Percentiles rank a stretch among this genome's conserved stretches.
Conservation (phyloP, 2,888 invertebrate species). For the Tetragonula carbonaria region DNA sequence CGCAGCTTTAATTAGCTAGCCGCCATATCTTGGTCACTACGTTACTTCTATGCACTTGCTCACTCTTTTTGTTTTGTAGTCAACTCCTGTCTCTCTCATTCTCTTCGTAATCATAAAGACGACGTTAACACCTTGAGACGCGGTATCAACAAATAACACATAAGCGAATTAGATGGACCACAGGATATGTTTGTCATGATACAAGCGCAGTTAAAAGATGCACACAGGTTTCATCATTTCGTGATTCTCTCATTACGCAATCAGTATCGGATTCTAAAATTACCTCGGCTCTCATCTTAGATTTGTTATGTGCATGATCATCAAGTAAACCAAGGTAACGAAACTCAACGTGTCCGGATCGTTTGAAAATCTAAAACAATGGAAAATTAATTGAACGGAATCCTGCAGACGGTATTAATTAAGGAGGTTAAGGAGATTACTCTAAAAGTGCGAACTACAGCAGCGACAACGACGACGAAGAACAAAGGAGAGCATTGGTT, state of each 20-base stretch:
- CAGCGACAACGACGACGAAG: constrained; percentile 38
- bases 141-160: neutral
- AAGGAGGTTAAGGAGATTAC: constrained; percentile 36
- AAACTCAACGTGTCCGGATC: neutral
- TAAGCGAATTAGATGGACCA: neutral
- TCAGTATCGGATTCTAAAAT: constrained; percentile 15
- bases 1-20: constrained; percentile 62
- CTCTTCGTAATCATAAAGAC: constrained; percentile 22
- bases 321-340: neutral
- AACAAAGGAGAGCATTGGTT: constrained; percentile 63
- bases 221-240: neutral
- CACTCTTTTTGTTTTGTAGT: constrained; percentile 5
- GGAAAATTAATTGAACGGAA: neutral
- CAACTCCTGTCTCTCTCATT: neutral
- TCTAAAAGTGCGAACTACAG: constrained; percentile 22
- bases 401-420: neutral
- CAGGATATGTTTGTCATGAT: constrained; percentile 1
- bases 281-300: neutral
- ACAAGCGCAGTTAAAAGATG: neutral
- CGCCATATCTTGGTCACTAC: constrained; percentile 55
- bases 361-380: neutral
- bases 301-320: neutral
- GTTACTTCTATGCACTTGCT: constrained; percentile 14
- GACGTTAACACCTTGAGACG: neutral
- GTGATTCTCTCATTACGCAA: neutral